Evolutionary conservation across 2,888 invertebrate genomes (phyloP), one percentile per base, ranked within the genome.

Genomic region (Hypolimnas misippus): DNA sequence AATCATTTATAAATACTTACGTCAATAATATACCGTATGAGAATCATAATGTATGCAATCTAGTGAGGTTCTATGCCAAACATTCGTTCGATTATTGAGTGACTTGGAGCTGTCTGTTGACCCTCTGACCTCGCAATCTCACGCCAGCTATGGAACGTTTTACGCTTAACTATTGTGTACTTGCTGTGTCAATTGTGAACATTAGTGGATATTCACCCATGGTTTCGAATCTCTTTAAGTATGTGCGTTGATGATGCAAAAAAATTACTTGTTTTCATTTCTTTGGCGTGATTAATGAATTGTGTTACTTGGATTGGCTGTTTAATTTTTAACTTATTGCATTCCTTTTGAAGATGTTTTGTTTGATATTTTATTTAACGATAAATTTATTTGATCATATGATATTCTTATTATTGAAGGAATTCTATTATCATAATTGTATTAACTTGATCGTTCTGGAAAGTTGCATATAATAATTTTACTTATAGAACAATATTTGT

Each of bases 41-140:
- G 58, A 52, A 46, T 55, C 33, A 40, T 57, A 57, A 33, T 57
- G 54, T 49, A 57, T 35, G 58, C 51, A 65, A 63, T 58, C 49
- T 50, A 60, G 42, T 25, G 49, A 62, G 58, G 59, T 81, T 81
- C 79, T 77, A 78, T 77, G 69, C 74, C 68, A 74, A 77, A 78
- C 72, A 73, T 69, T 57, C 63, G 57, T 59, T 60, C 56, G 73
- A 8, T 8, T 74, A 77, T 75, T 70, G 73, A 82, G 81, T 76
- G 77, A 76, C 80, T 81, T 81, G 83, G 76, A 68, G 74, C 77
- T 78, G 82, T 81, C 79, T 79, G 79, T 83, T 87, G 87, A 86
- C 86, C 86, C 75, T 74, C 42, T 76, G 82, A 85, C 83, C 84
- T 76, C 73, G 76, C 80, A 78, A 82, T 82, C 83, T 83, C 77